phyloP scores from a whole-genome alignment of 2,113 vertebrate genomes.

The Tachycineta bicolor region DNA sequence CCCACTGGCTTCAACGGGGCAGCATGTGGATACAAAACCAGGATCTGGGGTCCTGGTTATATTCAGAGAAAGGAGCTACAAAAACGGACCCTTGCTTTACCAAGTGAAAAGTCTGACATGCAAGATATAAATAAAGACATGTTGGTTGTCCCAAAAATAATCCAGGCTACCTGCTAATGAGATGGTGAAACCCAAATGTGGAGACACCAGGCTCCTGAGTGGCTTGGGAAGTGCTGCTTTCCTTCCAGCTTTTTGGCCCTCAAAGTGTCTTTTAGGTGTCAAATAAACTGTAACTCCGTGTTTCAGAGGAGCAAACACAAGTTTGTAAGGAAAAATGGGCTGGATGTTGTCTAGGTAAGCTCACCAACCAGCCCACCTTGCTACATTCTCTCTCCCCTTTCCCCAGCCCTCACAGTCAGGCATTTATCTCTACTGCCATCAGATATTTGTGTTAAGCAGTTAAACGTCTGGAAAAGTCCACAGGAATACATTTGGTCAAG shows the following conservation, averaged over 20 bases:
- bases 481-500: neutral
- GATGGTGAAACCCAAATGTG: constrained; percentile 30
- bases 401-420: neutral
- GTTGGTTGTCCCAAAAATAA: constrained; percentile 58
- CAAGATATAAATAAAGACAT: constrained; percentile 64
- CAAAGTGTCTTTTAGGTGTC: neutral
- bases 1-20: neutral
- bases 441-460: neutral
- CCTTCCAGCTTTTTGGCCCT: neutral
- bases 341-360: neutral
- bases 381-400: neutral
- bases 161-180: constrained; percentile 66
- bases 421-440: neutral
- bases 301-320: neutral
- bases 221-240: neutral
- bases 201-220: neutral
- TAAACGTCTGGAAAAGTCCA: constrained; percentile 32
- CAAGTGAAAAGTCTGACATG: constrained; percentile 3
- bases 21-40: neutral
- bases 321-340: neutral
- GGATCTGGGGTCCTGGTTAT: constrained; percentile 12
- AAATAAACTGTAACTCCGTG: neutral
- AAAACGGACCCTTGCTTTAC: constrained; percentile 41
- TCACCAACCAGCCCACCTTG: neutral
- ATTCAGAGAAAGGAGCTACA: neutral